These are phyloP conservation scores for Phortica magna DNA, from an alignment of 2,888 invertebrate genomes.

Conservation along the genomic window DNA sequence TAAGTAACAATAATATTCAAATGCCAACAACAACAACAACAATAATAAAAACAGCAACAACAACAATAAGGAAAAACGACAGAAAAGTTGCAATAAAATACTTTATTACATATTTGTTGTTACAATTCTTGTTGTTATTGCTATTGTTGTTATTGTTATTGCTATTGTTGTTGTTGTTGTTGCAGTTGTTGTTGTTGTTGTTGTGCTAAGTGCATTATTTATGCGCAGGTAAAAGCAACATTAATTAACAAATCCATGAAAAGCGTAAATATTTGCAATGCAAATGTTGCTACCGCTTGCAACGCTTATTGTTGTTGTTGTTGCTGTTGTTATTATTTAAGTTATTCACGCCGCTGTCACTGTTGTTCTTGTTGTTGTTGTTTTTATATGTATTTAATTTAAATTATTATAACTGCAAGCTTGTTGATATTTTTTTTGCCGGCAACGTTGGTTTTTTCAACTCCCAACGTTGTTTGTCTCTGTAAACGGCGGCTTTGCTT, in stretches of 20 bases:
- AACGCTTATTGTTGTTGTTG: neutral
- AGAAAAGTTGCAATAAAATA: too few species aligned
- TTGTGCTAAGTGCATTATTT: neutral
- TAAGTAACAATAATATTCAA: too few species aligned
- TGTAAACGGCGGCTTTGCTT: neutral
- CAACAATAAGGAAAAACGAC: too few species aligned
- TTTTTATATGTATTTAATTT: constrained; percentile 43
- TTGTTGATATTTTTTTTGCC: neutral
- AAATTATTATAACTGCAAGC: constrained; percentile 32
- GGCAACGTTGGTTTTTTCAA: too few species aligned
- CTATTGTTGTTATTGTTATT: too few species aligned
- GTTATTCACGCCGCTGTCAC: too few species aligned
- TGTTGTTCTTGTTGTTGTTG: constrained; percentile 22
- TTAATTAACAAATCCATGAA: constrained; percentile 42
- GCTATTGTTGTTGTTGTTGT: too few species aligned
- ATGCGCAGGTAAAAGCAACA: constrained; percentile 31
- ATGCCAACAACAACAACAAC: too few species aligned
- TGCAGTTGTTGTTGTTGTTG: neutral
- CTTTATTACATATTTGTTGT: neutral
- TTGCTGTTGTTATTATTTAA: neutral
- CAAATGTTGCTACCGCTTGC: constrained; percentile 34
- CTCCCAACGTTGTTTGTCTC: neutral
- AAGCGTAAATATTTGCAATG: constrained; percentile 43
- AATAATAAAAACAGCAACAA: too few species aligned
- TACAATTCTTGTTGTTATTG: too few species aligned